phyloP scores from a whole-genome alignment of 2,797 vertebrate genomes.

The Crypturellus tataupa region DNA sequence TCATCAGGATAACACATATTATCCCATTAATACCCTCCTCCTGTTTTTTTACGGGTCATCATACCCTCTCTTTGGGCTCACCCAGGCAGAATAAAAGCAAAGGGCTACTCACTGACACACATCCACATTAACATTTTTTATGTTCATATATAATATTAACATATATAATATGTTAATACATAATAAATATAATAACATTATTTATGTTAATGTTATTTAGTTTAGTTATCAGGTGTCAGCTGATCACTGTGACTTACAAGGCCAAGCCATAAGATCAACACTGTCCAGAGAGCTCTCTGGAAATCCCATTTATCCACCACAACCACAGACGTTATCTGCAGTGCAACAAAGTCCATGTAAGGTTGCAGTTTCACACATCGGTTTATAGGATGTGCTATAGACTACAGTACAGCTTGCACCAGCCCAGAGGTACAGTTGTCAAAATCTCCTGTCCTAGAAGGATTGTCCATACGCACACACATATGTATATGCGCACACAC shows the following conservation, averaged over 20 bases:
- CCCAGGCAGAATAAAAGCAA: neutral
- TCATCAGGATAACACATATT: neutral
- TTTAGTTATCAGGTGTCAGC: neutral
- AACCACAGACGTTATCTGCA: neutral
- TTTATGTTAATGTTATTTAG: too few species aligned
- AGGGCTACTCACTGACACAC: neutral
- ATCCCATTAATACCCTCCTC: neutral
- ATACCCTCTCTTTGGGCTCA: neutral
- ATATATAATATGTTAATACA: too few species aligned
- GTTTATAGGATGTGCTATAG: neutral
- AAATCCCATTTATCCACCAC: neutral
- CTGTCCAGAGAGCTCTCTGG: neutral
- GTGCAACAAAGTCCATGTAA: neutral
- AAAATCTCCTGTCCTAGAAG: neutral
- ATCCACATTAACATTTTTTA: neutral
- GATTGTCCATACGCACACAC: rapidly evolving
- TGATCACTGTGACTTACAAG: neutral
- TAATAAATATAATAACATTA: too few species aligned
- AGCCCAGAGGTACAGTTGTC: neutral
- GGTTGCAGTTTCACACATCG: neutral
- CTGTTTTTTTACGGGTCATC: neutral
- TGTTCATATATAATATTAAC: too few species aligned
- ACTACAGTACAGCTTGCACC: neutral
- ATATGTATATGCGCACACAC: rapidly evolving
- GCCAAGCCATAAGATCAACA: neutral